phyloP scores from a whole-genome alignment of 2,888 invertebrate species.

The Antheraea assamensis region DNA sequence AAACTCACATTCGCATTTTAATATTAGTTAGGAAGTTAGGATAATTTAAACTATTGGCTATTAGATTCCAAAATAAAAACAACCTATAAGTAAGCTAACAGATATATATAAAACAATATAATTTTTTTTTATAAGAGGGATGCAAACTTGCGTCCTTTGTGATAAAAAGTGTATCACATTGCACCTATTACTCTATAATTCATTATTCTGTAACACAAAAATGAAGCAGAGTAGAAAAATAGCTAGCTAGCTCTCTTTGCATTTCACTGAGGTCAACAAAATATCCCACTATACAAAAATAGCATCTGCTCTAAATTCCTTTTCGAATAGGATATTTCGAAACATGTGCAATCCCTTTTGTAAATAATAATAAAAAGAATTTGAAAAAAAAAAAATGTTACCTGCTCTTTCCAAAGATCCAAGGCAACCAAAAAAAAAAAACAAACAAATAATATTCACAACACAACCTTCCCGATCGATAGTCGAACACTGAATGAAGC shows the following conservation, averaged over 20 bases:
- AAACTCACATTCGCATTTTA: no score
- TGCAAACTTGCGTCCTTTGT: background rate
- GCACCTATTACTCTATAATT: background rate
- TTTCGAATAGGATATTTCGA: background rate
- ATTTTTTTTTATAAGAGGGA: no score
- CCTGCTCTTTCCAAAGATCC: slow-evolving; percentile 33
- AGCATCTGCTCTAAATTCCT: background rate
- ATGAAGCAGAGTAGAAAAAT: background rate
- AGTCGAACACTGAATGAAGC: slow-evolving; percentile 39
- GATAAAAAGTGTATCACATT: background rate
- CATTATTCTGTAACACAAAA: background rate
- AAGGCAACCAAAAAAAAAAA: slow-evolving; percentile 24
- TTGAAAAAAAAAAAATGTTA: slow-evolving; percentile 21
- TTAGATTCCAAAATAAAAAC: no score
- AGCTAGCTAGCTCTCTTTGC: background rate
- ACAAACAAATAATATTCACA: slow-evolving; percentile 34
- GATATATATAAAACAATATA: no score
- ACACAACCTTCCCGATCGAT: slow-evolving; percentile 31
- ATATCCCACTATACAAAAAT: background rate
- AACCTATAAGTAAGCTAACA: no score
- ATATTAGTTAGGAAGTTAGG: no score
- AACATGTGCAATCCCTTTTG: background rate
- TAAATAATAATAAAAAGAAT: background rate
- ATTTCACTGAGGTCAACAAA: background rate
- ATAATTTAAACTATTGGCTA: no score